Evolutionary conservation across 2,888 invertebrate genomes (phyloP), one percentile per base, ranked within the genome.

Genomic region (Taenaris catops): DNA sequence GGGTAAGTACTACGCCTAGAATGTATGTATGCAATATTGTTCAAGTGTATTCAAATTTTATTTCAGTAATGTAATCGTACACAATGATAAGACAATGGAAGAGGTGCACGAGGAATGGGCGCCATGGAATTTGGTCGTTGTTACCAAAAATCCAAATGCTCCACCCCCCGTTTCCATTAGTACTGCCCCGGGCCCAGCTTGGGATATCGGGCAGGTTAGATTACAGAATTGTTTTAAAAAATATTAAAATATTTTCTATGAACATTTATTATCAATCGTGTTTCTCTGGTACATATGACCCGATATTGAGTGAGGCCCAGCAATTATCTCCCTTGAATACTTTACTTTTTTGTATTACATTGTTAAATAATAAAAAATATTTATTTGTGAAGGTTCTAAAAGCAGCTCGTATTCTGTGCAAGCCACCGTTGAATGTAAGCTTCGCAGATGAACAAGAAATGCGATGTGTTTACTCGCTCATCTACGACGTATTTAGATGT

Each of bases 401-500:
- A 64, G 90, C 91, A 8, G 90, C 87, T 8, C 63, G 81, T 16
- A 68, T 91, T 2, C 69, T 91, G 8, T 66, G 65, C 48, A 78
- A 78, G 11, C 90, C 90, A 1, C 88, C 90, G 0, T 43, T 71
- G 35, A 50, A 61, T 0, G 88, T 88, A 0, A 52, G 68, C 7
- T 91, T 91, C 49, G 62, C 62, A 1, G 91, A 93, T 55, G 92
- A 93, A 51, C 92, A 92, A 35, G 92, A 93, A 58, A 93, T 93
- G 92, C 75, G 93, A 38, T 81, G 91, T 46, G 93, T 93, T 10
- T 92, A 92, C 52, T 90, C 92, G 0, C 81, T 93, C 17, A 91
- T 93, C 48, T 93, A 93, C 63, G 93, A 93, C 55, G 92, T 93
- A 0, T 90, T 92, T 48, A 80, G 93, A 66, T 93, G 93, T 93